Conservation (phyloP, 2,888 invertebrate species). For the Dynastes hyllus region DNA sequence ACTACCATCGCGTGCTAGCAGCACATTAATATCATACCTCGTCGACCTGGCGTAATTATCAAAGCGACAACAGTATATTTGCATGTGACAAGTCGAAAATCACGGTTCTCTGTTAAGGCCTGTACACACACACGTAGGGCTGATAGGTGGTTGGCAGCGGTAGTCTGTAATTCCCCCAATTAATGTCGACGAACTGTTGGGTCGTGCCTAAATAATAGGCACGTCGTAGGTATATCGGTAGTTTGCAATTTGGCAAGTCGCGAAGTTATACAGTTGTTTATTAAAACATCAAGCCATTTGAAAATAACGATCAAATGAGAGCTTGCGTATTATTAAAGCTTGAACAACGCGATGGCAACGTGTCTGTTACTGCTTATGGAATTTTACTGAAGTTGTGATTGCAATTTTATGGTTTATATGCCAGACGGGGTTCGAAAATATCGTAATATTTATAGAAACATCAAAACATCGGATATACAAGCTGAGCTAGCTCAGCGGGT, state of each 20-base stretch:
- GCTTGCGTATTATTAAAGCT: too few relatives aligned
- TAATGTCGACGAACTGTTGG: constrained; percentile 15
- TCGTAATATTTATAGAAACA: too few relatives aligned
- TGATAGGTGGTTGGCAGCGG: not conserved
- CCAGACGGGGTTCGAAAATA: too few relatives aligned
- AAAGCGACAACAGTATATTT: constrained; percentile 29
- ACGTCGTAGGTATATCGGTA: not conserved
- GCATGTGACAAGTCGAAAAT: constrained; percentile 40
- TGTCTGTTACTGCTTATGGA: too few relatives aligned
- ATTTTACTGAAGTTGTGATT: too few relatives aligned
- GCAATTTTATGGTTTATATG: too few relatives aligned
- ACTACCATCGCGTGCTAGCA: constrained; percentile 9
- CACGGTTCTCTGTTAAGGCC: not conserved
- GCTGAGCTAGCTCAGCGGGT: too few relatives aligned
- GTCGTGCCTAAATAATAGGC: not conserved
- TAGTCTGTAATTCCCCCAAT: not conserved
- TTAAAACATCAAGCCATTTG: too few relatives aligned
- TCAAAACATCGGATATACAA: too few relatives aligned
- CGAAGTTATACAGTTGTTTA: too few relatives aligned
- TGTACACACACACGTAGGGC: not conserved
- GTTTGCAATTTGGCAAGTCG: not conserved
- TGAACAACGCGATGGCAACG: too few relatives aligned
- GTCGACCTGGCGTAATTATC: constrained; percentile 11
- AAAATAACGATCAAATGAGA: too few relatives aligned
- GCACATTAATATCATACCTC: constrained; percentile 23